Base-by-base conservation (phyloP, 2,888 invertebrate species). In the Agriopis aurantiaria region DNA sequence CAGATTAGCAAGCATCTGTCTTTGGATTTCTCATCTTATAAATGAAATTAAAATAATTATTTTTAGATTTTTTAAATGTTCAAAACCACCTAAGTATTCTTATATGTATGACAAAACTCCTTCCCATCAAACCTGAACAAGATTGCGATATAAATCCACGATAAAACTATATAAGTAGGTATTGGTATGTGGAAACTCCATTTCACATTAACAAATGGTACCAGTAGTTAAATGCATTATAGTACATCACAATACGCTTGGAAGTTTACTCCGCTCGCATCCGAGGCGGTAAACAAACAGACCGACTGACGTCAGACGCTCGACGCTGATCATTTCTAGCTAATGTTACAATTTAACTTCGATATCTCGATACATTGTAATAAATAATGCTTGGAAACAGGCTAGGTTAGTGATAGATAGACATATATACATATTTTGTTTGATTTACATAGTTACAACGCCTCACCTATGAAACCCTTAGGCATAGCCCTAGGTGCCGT, bases 231-330 rank as follows among this genome's bases (percentile, higher is more conserved):
- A 78, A 80, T 78, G 82, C 81, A 85, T 84, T 85, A 85, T 81
- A 80, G 84, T 81, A 82, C 78, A 75, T 78, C 85, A 88, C 89
- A 88, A 89, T 88, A 86, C 83, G 82, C 83, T 88, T 89, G 89
- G 88, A 91, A 90, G 91, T 91, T 91, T 91, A 92, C 89, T 87
- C 80, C 81, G 83, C 83, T 81, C 80, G 87, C 87, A 88, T 90
- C 90, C 90, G 87, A 86, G 83, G 77, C 80, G 82, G 86, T 90
- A 91, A 91, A 91, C 91, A 92, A 91, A 90, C 88, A 89, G 80
- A 78, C 73, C 72, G 74, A 56, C 71, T 89, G 89, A 91, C 92
- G 92, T 92, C 90, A 91, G 75, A 80, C 76, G 75, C 78, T 78
- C 80, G 68, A 62, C 64, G 58, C 52, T 66, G 58, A 17, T 63